Evolutionary conservation across 2,888 invertebrate species (phyloP).

Genomic region (Conops quadrifasciatus): DNA sequence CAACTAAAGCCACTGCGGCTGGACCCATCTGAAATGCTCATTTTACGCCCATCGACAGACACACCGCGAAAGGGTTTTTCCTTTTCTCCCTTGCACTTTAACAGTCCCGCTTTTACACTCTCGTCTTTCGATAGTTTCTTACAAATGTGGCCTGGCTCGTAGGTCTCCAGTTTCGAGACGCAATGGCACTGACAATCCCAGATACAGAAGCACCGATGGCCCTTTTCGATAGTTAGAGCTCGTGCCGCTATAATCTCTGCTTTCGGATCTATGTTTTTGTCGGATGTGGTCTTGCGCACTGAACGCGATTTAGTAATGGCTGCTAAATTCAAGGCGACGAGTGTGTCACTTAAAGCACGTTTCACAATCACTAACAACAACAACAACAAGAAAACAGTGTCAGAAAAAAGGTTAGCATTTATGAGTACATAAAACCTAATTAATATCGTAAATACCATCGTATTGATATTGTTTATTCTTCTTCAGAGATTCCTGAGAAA

Average conservation of each 20-base stretch:
- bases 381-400: neutral
- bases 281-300: neutral
- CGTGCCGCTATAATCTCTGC: constrained; percentile 44
- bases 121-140: constrained; percentile 45
- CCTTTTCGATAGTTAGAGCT: constrained; percentile 49
- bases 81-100: constrained; percentile 37
- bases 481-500: constrained; percentile 44
- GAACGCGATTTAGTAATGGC: neutral
- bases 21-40: neutral
- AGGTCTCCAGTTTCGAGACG: constrained; percentile 49
- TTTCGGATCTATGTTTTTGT: neutral
- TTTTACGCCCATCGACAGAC: neutral
- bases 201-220: constrained; percentile 57
- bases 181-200: constrained; percentile 60
- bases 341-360: neutral
- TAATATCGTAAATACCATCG: constrained; percentile 51
- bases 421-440: neutral
- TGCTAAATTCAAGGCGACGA: neutral
- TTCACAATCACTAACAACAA: neutral
- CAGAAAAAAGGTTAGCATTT: neutral
- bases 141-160: constrained; percentile 50
- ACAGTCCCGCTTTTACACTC: constrained; percentile 50
- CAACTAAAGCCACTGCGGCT: constrained; percentile 25
- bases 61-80: neutral
- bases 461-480: constrained; percentile 48